Conservation (phyloP, 2,888 invertebrate species). For the Amiota communis region DNA sequence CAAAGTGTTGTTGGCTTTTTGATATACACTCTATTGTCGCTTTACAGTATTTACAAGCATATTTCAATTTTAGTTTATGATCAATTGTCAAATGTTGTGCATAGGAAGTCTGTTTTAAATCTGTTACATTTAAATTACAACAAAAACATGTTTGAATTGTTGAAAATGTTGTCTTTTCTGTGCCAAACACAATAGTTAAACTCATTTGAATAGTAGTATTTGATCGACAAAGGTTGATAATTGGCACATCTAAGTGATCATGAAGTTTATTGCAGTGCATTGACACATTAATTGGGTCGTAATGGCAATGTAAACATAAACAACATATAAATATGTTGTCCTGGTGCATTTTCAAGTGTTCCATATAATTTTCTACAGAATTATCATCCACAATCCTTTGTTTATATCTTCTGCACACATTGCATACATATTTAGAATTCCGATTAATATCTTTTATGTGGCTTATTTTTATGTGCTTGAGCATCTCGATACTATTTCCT, state of each 20-base stretch:
- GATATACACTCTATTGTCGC: background rate
- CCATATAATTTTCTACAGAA: constrained; percentile 37
- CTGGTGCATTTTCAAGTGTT: constrained; percentile 44
- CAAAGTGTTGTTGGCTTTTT: background rate
- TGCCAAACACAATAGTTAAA: background rate
- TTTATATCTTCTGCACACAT: background rate
- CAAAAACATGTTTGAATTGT: constrained; percentile 1
- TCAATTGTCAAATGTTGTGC: background rate
- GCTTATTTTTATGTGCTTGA: background rate
- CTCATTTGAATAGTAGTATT: background rate
- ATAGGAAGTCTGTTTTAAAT: background rate
- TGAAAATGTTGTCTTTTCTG: background rate
- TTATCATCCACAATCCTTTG: background rate
- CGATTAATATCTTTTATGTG: background rate
- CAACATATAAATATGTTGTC: constrained; percentile 38
- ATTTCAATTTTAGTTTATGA: background rate
- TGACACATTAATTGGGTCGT: background rate
- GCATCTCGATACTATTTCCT: background rate
- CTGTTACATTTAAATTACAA: background rate
- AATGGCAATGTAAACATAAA: background rate
- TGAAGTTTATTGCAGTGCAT: background rate
- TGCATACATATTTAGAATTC: background rate
- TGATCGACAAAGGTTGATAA: background rate
- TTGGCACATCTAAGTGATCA: background rate
- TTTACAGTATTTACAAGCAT: background rate